A percentile compares a stretch with the other conserved stretches of the same genome.
Conservation (phyloP, 2,113 vertebrate genomes). For the Aramus guarauna region DNA sequence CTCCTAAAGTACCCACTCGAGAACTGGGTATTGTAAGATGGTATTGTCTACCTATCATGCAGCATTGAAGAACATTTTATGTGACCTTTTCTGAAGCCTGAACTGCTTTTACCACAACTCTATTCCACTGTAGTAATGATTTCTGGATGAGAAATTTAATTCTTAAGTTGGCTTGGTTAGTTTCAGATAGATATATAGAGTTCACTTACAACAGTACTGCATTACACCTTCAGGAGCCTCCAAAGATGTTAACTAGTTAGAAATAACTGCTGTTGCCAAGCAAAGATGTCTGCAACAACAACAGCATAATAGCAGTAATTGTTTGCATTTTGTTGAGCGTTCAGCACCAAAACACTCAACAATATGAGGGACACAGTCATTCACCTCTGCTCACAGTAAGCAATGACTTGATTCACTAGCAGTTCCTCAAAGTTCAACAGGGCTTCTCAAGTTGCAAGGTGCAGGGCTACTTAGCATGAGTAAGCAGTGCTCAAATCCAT, state of each 20-base stretch:
- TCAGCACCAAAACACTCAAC: neutral
- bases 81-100: slow-evolving; percentile 42
- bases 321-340: neutral
- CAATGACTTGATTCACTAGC: neutral
- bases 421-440: neutral
- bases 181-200: slow-evolving; percentile 35
- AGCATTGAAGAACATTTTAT: slow-evolving; percentile 51
- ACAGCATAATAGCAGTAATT: neutral
- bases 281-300: neutral
- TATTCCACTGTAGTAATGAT: slow-evolving; percentile 16
- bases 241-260: neutral
- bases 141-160: slow-evolving; percentile 44
- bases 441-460: neutral
- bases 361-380: neutral
- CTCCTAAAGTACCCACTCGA: slow-evolving; percentile 62
- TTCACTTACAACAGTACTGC: neutral
- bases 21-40: slow-evolving; percentile 38
- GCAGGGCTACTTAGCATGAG: neutral
- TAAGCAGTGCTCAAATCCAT: neutral
- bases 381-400: neutral
- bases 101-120: slow-evolving; percentile 36
- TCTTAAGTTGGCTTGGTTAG: slow-evolving; percentile 35
- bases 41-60: slow-evolving; percentile 44
- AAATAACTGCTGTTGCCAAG: slow-evolving; percentile 42
- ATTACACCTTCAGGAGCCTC: neutral